Evolutionary conservation across 2,797 vertebrate species (phyloP).

Genomic region (Channa striata): DNA sequence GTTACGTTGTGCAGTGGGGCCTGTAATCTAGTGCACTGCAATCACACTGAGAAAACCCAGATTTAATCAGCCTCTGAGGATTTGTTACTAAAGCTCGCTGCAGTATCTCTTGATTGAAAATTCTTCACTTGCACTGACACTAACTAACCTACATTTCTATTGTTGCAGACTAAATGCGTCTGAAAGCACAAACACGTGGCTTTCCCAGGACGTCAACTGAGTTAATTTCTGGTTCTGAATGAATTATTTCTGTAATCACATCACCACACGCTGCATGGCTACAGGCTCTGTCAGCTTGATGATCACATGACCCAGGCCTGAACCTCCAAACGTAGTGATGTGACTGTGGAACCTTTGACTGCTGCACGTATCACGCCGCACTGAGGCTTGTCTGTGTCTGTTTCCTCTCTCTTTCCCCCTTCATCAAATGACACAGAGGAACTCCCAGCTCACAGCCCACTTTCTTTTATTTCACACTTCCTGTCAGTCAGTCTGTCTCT

Average conservation of each 20-base stretch:
- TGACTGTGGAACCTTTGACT: constrained; percentile 43
- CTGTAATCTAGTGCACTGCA: not conserved
- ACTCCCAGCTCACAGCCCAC: constrained; percentile 40
- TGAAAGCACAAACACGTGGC: constrained; percentile 8
- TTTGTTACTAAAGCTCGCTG: constrained; percentile 2
- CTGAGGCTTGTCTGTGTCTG: constrained; percentile 29
- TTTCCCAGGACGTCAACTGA: constrained; percentile 33
- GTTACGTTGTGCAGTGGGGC: constrained; percentile 6
- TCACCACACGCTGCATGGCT: constrained; percentile 38
- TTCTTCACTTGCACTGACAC: constrained; percentile 33
- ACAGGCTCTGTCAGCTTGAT: constrained; percentile 59
- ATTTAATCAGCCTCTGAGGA: not conserved
- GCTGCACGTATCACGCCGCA: constrained; percentile 63
- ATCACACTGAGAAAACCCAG: constrained; percentile 15
- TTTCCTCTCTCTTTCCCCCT: constrained; percentile 19
- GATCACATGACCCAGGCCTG: constrained; percentile 60
- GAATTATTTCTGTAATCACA: constrained; percentile 55
- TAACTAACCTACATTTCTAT: constrained; percentile 22
- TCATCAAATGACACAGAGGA: constrained; percentile 45
- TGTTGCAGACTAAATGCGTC: not conserved
- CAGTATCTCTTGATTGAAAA: constrained; percentile 11
- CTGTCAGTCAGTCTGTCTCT: constrained; percentile 58
- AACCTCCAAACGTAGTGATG: constrained; percentile 61
- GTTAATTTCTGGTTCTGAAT: constrained; percentile 56
- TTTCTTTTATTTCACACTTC: constrained; percentile 57